Evolutionary conservation across 2,113 vertebrate genomes (phyloP), one percentile per base, ranked within the genome.

Genomic region (Platichthys flesus): DNA sequence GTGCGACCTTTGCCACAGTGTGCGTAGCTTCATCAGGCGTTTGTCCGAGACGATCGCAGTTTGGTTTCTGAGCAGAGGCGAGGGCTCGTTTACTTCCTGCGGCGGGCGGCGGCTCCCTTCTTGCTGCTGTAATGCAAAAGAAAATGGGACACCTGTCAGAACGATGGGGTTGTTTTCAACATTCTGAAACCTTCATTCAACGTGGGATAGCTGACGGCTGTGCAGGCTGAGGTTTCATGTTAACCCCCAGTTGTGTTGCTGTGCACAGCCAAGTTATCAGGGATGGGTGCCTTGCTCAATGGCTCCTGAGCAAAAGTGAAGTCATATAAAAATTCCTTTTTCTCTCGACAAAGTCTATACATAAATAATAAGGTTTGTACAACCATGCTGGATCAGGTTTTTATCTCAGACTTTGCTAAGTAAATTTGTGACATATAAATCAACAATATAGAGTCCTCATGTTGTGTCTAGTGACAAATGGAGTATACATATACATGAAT

Each of bases 21-120:
- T 66, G 80, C 62, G 49, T 84, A 78, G 75, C 84, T 88, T 85
- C 85, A 60, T 90, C 79, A 86, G 83, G 76, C 74, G 63, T 79
- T 84, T 75, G 84, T 90, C 71, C 74, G 69, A 64, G 70, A 66
- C 16, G 15, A 56, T 81, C 4, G 66, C 60, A 57, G 79, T 90
- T 85, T 87, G 87, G 77, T 76, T 85, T 84, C 83, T 79, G 79
- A 68, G 78, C 87, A 61, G 78, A 54, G 23, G 65, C 26, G 24
- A 15, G 40, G 12, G 31, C 24, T 79, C 21, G 1, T 90, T 90
- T 96, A 99, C 96, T 99, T 99, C 94, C 98, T 98, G 95, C 97
- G 97, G 83, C 94, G 97, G 0, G 96, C 94, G 52, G 96, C 97
- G 3, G 94, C 95, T 84, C 94, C 94, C 95, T 99, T 99, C 95